These are phyloP conservation scores for Micronisus gabar DNA, from an alignment of 2,113 vertebrate genomes.

Conservation along the genomic window DNA sequence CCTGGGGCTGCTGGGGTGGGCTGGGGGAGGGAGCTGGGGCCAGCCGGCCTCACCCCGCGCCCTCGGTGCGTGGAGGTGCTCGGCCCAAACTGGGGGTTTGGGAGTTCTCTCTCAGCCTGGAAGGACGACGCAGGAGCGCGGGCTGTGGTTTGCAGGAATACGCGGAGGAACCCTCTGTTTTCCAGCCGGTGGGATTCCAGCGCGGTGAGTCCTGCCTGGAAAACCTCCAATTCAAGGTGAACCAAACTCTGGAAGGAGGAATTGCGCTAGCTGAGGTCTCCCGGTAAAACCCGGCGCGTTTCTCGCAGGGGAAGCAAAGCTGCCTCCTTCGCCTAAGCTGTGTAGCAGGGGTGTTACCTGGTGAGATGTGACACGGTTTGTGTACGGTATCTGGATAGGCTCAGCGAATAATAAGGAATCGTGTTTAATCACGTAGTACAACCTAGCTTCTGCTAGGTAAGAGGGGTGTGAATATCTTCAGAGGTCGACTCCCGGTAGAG, in stretches of 20 bases:
- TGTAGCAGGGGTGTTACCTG: rapidly evolving
- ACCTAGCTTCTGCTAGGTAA: rapidly evolving
- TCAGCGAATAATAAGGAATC: rapidly evolving
- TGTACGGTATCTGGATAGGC: rapidly evolving
- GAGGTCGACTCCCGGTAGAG: rapidly evolving
- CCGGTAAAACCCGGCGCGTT: rapidly evolving
- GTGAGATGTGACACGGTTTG: rapidly evolving
- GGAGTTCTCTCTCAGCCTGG: neutral
- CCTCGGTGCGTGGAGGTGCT: too few species aligned
- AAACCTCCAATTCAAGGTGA: neutral
- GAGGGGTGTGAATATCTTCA: rapidly evolving
- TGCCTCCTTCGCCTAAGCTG: rapidly evolving
- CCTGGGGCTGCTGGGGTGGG: neutral
- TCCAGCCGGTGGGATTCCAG: neutral
- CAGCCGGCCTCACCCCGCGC: neutral
- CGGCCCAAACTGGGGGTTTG: neutral
- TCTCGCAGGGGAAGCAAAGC: neutral
- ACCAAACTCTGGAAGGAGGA: rapidly evolving
- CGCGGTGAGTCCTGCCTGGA: neutral
- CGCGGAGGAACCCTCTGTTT: too few species aligned
- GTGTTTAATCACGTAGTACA: rapidly evolving
- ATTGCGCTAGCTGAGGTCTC: neutral
- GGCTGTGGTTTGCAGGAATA: rapidly evolving
- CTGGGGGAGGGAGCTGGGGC: neutral
- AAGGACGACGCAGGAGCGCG: rapidly evolving